These are phyloP conservation scores for Ladona fulva DNA, from an alignment of 1,140 invertebrate genomes.

Conservation along the genomic window DNA sequence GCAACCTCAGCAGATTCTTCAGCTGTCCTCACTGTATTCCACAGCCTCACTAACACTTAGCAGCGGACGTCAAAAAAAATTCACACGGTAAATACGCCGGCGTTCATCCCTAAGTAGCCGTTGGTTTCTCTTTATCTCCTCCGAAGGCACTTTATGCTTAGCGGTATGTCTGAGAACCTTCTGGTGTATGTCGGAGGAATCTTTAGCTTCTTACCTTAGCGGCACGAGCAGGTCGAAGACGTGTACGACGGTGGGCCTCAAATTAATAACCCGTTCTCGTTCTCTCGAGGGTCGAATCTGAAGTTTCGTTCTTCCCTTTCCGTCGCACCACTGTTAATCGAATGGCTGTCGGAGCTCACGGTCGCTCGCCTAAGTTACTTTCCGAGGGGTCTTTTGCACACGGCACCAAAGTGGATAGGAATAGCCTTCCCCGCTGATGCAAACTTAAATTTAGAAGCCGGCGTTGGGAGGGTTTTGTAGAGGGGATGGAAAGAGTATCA, in stretches of 20 bases:
- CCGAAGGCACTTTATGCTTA: too few species aligned
- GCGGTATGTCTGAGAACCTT: too few species aligned
- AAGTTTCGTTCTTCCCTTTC: neutral
- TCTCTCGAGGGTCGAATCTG: neutral
- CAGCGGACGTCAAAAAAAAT: too few species aligned
- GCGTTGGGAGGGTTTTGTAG: neutral
- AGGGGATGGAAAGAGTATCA: neutral
- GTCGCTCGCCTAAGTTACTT: slow-evolving; percentile 11
- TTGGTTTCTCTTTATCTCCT: too few species aligned
- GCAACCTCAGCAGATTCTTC: too few species aligned
- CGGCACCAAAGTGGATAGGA: slow-evolving; percentile 11
- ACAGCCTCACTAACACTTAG: too few species aligned
- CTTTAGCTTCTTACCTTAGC: neutral
- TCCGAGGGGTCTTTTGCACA: slow-evolving; percentile 16
- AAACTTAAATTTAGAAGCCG: slow-evolving; percentile 14
- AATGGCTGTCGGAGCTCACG: neutral
- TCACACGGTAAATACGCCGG: too few species aligned
- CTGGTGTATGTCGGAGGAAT: too few species aligned
- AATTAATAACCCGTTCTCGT: neutral
- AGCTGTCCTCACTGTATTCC: too few species aligned
- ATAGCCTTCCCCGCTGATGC: slow-evolving; percentile 13
- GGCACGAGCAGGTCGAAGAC: neutral
- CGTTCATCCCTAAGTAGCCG: too few species aligned
- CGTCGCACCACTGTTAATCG: slow-evolving; percentile 14
- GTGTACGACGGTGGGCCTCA: neutral